phyloP scores from a whole-genome alignment of 2,113 vertebrate species.

The Saguinus midas region DNA sequence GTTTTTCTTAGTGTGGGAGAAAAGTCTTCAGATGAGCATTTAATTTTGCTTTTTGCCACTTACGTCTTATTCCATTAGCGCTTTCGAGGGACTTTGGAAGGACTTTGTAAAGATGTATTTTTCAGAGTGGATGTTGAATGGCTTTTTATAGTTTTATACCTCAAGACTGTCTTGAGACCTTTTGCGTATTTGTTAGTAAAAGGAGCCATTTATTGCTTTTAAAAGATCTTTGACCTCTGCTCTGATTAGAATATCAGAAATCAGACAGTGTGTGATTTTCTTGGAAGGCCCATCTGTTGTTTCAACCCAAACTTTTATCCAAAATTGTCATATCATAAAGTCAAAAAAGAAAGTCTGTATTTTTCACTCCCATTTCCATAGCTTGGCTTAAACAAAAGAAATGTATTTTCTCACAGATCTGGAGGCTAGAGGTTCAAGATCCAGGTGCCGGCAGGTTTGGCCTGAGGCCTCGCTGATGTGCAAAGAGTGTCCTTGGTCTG shows the following conservation, averaged over 20 bases:
- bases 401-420: background rate
- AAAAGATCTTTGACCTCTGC: constrained; percentile 36
- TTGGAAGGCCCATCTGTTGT: background rate
- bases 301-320: background rate
- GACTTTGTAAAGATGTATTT: constrained; percentile 1
- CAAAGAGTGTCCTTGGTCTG: accelerated
- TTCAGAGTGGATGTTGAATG: background rate
- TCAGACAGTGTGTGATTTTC: background rate
- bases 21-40: background rate
- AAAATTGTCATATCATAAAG: background rate
- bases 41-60: background rate
- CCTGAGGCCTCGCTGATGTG: background rate
- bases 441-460: background rate
- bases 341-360: background rate
- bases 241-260: constrained; percentile 52
- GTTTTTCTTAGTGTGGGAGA: background rate
- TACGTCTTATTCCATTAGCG: constrained; percentile 4
- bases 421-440: background rate
- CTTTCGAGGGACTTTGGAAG: constrained; percentile 29
- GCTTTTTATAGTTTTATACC: constrained; percentile 17
- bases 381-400: background rate
- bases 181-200: constrained; percentile 49
- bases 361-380: background rate
- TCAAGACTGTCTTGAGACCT: constrained; percentile 43
- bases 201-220: constrained; percentile 44